These are phyloP conservation scores for Corynorhinus townsendii DNA, from an alignment of 2,113 vertebrate species.

Conservation along the genomic window DNA sequence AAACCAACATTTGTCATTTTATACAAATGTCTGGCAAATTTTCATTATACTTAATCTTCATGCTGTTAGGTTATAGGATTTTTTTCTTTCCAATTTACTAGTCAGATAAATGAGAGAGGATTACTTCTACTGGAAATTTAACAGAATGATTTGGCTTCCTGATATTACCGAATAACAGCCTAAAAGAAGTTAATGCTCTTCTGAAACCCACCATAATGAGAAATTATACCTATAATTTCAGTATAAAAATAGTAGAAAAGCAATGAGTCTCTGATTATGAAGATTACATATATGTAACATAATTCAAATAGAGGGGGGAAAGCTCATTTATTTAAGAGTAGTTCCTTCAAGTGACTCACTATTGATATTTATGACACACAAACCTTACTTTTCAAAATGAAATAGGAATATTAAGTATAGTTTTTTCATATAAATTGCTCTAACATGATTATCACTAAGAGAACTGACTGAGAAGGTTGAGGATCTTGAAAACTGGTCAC, in stretches of 20 bases:
- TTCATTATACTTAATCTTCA: constrained; percentile 59
- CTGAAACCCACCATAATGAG: not conserved
- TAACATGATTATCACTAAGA: not conserved
- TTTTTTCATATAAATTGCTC: not conserved
- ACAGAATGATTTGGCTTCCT: constrained; percentile 41
- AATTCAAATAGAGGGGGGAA: not conserved
- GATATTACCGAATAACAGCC: constrained; percentile 19
- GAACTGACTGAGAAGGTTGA: not conserved
- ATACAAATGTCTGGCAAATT: constrained; percentile 50
- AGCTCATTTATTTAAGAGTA: not conserved
- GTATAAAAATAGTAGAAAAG: constrained; percentile 10
- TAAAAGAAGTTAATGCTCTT: constrained; percentile 46
- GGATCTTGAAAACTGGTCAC: accelerated
- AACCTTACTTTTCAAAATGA: not conserved
- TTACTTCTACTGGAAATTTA: constrained; percentile 56
- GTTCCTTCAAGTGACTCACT: not conserved
- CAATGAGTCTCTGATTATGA: not conserved
- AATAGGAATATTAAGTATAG: not conserved
- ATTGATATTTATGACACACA: not conserved
- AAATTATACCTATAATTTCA: constrained; percentile 40
- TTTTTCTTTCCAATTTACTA: constrained; percentile 60
- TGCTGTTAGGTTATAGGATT: constrained; percentile 41
- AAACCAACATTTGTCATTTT: constrained; percentile 61
- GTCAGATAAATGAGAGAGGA: constrained; percentile 54
- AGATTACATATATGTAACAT: not conserved